Evolutionary conservation across 2,113 vertebrate species (phyloP), one percentile per base, ranked within the genome.

Genomic region (Vicugna pacos): DNA sequence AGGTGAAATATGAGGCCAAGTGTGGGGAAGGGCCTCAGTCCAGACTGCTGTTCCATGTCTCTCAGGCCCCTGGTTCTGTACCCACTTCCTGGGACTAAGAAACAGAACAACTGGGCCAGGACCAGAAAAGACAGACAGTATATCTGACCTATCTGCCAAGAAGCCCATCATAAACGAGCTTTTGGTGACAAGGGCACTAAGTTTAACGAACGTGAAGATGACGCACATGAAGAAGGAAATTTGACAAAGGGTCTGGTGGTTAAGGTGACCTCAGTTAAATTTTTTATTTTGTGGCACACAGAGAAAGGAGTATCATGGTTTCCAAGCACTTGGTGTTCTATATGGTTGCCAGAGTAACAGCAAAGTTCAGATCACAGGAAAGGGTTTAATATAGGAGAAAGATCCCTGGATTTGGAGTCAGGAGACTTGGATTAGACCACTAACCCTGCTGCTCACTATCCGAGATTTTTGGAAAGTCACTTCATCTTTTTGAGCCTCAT

Each of bases 271-370:
- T 81, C 20, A 52, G 30, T 65, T 92, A 81, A 75, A 58, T 54
- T 30, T 81, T 32, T 77, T n/a, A 73, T 42, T 80, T 64, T 65
- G 30, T 13, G 35, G 81, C 42, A 79, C 52, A 87, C 54, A 52
- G 75, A 93, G 84, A 91, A 81, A 48, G 32, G 58, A 82, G 6
- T 42, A 26, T 65, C 28, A 3, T 88, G 54, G 87, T 90, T 97
- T 95, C 90, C 19, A 91, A 54, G 32, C 79, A 84, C 70, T 84
- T 26, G 28, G 4, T 73, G 30, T 89, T 94, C 94, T 70, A 22
- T 30, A 8, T 60, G 22, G 85, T 96, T 96, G 76, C 84, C 93
- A 97, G 38, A 67, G 94, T 65, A 97, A 97, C 87, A 69, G 52
- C 70, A 64, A 96, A 95, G 19, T 89, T 93, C 69, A 75, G 73